Evolutionary conservation across 1,140 invertebrate species (phyloP), one percentile per base, ranked within the genome.

Genomic region (Drosophila tsacasi): DNA sequence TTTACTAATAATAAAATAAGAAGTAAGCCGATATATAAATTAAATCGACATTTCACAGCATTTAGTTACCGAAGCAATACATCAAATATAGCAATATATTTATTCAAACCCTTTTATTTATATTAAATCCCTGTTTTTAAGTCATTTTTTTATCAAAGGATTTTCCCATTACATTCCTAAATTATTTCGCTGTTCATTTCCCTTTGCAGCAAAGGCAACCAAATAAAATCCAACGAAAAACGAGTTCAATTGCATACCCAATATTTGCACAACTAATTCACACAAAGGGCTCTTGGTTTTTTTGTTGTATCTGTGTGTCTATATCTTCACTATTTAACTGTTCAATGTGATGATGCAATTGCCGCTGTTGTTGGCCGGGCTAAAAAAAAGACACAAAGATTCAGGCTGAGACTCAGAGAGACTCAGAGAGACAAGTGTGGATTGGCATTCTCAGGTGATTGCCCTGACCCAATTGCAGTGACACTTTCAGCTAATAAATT

Each of bases 401-500:
- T 35, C 17, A 25, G 47, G n/a, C 35, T 25, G 37, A 27, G 39
- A 32, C 15, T 23, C 30, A n/a, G 17, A 15, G 49, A n/a, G 17
- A 15, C 12, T 35, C 15, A 15, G 35, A 32, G n/a, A n/a, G 44
- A 25, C 44, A 73, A 32, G 57, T 44, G 57, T 49, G 19, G 39
- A 61, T 62, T 44, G 47, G 64, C 32, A 62, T 79, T 72, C 71
- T 74, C 71, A 74, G 69, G 68, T 74, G 71, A 73, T 74, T 74
- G 68, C 71, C 61, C 19, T 85, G 84, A 90, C 81, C 81, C 85
- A 90, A 72, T 84, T 81, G 81, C 74, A 65, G 67, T 76, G 69
- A 71, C 81, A 84, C 85, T 89, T 89, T 89, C 77, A 87, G 86
- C 86, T 77, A 80, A 87, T 83, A 71, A 87, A 89, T 81, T 87